Evolutionary conservation across 2,888 invertebrate species (phyloP), one percentile per base, ranked within the genome.

Genomic region (Rhorus exstirpatorius): DNA sequence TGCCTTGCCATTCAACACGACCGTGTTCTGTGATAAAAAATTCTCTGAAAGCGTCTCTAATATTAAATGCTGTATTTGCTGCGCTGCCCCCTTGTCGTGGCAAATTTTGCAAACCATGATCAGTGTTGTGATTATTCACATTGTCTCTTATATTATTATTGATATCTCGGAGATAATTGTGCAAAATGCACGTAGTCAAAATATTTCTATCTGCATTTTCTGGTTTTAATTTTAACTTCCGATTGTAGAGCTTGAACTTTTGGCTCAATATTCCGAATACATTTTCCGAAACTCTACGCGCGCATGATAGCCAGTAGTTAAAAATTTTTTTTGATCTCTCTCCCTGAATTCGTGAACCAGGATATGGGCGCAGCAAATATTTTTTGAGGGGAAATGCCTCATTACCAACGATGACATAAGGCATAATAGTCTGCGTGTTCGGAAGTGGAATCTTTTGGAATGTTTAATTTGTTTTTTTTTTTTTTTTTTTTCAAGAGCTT

Each of bases 381-480:
- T 46, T 12, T 46, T 46, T 46, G 2, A 84, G 26, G 3, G 79
- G 79, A 70, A 82, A 84, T 26, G 78, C 85, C 55, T 82, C 74
- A 35, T 86, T 85, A 17, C 70, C 84, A 10, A 87, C 78, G 46
- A 87, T 55, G 17, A 84, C 84, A 58, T 74, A 60, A 41, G 89
- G 89, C 44, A 83, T 41, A 26, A 31, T 10, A 58, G 19, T 65
- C 21, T 51, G 12, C n/a, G 81, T 83, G 12, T 68, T 78, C 10
- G 83, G 85, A 10, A 84, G 67, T 6, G 26, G 17, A 60, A 53
- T 68, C 51, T 53, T 46, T 44, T n/a, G 85, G 87, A 26, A 88
- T 78, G 55, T 81, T 67, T 31, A 84, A 65, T 51, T 31, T 70
- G 24, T 31, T 31, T 31, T 31, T n/a, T n/a, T n/a, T n/a, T n/a